Percentiles rank a stretch among this genome's conserved stretches.
Conservation (phyloP, 1,140 invertebrate genomes). For the Penaeus chinensis region DNA sequence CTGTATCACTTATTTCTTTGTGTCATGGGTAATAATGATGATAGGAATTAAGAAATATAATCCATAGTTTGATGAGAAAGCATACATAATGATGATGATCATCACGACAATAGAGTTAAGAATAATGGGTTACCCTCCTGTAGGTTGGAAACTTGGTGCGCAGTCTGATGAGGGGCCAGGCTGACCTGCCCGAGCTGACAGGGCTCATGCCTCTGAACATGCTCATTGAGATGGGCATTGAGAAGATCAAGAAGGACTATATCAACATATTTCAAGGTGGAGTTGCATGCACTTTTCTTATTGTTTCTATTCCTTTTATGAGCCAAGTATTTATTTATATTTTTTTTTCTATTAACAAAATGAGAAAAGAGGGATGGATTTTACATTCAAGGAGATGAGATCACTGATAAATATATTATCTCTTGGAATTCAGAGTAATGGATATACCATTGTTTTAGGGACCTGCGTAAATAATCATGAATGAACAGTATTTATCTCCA, state of each 20-base stretch:
- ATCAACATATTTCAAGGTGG: slow-evolving; percentile 59
- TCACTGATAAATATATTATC: too few species aligned
- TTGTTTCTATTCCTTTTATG: not conserved
- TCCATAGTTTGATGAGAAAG: too few species aligned
- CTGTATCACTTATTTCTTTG: not conserved
- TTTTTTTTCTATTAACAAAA: not conserved
- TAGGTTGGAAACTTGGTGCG: slow-evolving; percentile 36
- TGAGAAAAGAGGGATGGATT: too few species aligned
- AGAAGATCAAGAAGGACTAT: slow-evolving; percentile 62
- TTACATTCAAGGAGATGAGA: not conserved
- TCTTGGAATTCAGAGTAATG: too few species aligned
- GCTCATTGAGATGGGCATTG: slow-evolving; percentile 62
- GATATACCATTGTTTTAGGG: too few species aligned
- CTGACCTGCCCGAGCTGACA: slow-evolving; percentile 29
- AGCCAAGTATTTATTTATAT: not conserved
- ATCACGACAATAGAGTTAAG: too few species aligned
- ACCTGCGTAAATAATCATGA: too few species aligned
- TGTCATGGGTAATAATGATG: not conserved
- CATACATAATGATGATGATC: too few species aligned
- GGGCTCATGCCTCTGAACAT: slow-evolving; percentile 52
- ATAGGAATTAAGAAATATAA: too few species aligned
- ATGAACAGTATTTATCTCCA: too few species aligned
- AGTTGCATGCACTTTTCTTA: not conserved
- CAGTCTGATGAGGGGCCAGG: slow-evolving; percentile 41
- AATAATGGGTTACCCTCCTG: not conserved